Evolutionary conservation across 2,113 vertebrate genomes (phyloP).

Genomic region (Paralichthys olivaceus): DNA sequence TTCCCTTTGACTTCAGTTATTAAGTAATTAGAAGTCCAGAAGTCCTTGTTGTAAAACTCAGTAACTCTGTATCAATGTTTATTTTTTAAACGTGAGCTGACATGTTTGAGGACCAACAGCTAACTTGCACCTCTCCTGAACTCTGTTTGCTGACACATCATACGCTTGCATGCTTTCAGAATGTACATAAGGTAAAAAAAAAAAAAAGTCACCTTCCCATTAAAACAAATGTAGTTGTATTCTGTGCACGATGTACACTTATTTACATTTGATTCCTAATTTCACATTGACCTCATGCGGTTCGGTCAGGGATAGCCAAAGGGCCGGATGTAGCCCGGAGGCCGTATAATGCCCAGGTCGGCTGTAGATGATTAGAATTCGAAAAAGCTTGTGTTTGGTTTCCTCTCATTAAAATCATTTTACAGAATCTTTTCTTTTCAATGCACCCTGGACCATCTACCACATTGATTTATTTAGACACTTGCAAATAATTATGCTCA

Average conservation of each 20-base stretch:
- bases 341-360: constrained; percentile 2
- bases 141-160: too few relatives aligned
- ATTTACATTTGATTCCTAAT: too few relatives aligned
- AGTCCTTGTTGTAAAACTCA: too few relatives aligned
- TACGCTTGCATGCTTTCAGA: neutral
- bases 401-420: neutral
- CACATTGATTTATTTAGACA: constrained; percentile 51
- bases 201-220: neutral
- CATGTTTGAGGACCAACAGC: neutral
- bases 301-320: neutral
- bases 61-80: too few relatives aligned
- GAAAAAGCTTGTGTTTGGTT: too few relatives aligned
- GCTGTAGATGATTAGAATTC: neutral
- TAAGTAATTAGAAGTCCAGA: too few relatives aligned
- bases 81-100: neutral
- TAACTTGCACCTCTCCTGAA: neutral
- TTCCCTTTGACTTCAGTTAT: constrained; percentile 8
- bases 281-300: neutral
- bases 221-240: neutral
- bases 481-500: constrained; percentile 60
- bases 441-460: constrained; percentile 1
- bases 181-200: neutral
- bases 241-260: too few relatives aligned
- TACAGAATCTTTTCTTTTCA: constrained; percentile 39
- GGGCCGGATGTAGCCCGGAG: neutral